Evolutionary conservation across 2,113 vertebrate species (phyloP), one percentile per base, ranked within the genome.

Genomic region (Aptenodytes forsteri): DNA sequence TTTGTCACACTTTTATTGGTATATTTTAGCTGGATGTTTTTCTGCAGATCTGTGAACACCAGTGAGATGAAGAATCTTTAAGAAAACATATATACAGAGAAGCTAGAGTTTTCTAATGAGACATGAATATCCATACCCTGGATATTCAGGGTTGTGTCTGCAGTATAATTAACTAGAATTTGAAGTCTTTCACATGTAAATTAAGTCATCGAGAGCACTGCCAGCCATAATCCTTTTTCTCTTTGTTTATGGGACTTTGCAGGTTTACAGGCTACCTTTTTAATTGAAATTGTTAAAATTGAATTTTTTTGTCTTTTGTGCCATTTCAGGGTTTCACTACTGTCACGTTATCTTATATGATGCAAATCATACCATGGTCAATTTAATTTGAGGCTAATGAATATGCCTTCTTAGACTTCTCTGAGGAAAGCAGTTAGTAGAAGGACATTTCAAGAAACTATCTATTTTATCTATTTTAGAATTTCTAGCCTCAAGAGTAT

Each of bases 121-220:
- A 91, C 95, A 89, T 90, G 12, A 94, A 83, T 90, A 87, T 80
- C 90, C 44, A 44, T 93, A 77, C 40, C 62, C 55, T 67, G 66
- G 83, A 61, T 90, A 78, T 69, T 55, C 64, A 73, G 50, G 46
- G 42, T 86, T 97, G 72, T 93, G 36, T 77, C 87, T 93, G 91
- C 66, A 80, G 40, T 87, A 81, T 92, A 95, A 96, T 97, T 95
- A 96, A 95, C 50, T 79, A 76, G 72, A 96, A 95, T 91, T 64
- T 89, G 73, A 78, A 38, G 22, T 80, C 88, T 98, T 97, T 98
- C 91, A 94, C 87, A 89, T 97, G 94, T 89, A 96, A 97, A 97
- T 97, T 44, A 93, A 77, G 81, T 93, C 25, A 85, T 10, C 91
- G 89, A 95, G 58, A 92, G 38, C 52, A 50, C 40, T 90, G 81